Conservation (phyloP, 2,888 invertebrate genomes). For the Cylloceria caligata region DNA sequence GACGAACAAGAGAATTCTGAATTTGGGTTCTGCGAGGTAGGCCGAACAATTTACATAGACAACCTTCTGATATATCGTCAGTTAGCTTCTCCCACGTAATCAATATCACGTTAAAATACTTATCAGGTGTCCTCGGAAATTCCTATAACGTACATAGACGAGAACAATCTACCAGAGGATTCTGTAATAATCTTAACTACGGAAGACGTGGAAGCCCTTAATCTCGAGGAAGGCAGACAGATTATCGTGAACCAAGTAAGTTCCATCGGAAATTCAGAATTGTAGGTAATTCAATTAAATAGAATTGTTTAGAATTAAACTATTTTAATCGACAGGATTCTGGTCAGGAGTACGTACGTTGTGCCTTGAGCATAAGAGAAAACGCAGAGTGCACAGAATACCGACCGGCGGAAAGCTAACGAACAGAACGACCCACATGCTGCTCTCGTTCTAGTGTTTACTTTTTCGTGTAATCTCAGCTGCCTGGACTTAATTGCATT, state of each 20-base stretch:
- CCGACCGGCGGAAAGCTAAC: slow-evolving; percentile 75
- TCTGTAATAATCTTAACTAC: slow-evolving; percentile 83
- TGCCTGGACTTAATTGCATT: neutral
- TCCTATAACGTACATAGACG: slow-evolving; percentile 83
- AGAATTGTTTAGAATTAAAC: neutral
- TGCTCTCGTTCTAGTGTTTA: neutral
- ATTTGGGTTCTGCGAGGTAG: slow-evolving; percentile 75
- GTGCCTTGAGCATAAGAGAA: slow-evolving; percentile 77
- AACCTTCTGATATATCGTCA: neutral
- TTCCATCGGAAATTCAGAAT: slow-evolving; percentile 8
- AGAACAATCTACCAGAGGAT: slow-evolving; percentile 80
- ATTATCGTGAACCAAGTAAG: slow-evolving; percentile 81
- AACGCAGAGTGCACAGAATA: slow-evolving; percentile 71
- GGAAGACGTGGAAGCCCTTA: slow-evolving; percentile 79
- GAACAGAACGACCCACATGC: neutral
- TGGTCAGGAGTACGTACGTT: slow-evolving; percentile 78
- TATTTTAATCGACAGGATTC: slow-evolving; percentile 72
- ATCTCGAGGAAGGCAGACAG: slow-evolving; percentile 79
- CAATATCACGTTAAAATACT: neutral
- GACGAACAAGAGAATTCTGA: slow-evolving; percentile 66
- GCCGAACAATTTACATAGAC: neutral
- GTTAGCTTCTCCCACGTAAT: neutral
- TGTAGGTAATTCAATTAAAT: neutral
- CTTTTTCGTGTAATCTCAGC: neutral
- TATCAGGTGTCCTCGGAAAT: slow-evolving; percentile 79